Evolutionary conservation across 2,888 invertebrate species (phyloP).

Genomic region (Eupithecia abbreviata): DNA sequence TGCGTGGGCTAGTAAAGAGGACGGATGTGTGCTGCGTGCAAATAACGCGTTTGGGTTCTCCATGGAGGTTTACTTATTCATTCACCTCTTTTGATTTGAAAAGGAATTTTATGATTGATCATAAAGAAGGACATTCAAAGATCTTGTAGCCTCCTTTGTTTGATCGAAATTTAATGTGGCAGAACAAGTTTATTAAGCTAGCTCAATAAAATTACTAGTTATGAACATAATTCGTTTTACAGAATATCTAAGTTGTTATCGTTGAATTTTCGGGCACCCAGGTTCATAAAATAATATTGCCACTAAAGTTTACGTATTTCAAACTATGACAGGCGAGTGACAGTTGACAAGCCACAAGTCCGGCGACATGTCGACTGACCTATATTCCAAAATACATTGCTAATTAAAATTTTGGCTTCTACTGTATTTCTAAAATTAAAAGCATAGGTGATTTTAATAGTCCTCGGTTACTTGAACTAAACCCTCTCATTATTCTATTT

Average conservation of each 20-base stretch:
- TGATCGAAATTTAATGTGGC: background rate
- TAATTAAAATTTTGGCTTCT: slow-evolving; percentile 49
- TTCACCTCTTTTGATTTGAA: background rate
- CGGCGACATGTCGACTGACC: slow-evolving; percentile 46
- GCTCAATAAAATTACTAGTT: background rate
- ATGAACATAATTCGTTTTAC: background rate
- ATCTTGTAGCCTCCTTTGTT: background rate
- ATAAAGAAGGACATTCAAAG: background rate
- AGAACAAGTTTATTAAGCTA: background rate
- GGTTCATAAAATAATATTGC: background rate
- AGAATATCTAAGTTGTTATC: background rate
- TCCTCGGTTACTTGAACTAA: background rate
- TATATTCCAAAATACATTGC: slow-evolving; percentile 45
- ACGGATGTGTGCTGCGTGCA: background rate
- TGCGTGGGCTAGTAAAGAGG: slow-evolving; percentile 1
- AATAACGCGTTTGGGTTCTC: background rate
- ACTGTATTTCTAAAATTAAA: slow-evolving; percentile 45
- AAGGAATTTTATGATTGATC: background rate
- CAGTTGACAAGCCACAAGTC: slow-evolving; percentile 44
- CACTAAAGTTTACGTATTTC: slow-evolving; percentile 21
- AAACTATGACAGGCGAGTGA: slow-evolving; percentile 42
- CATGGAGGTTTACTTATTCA: background rate
- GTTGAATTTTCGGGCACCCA: background rate
- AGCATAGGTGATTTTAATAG: slow-evolving; percentile 12
- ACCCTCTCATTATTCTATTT: background rate